Base-by-base conservation (phyloP, 2,113 vertebrate species). In the Gila orcuttii region DNA sequence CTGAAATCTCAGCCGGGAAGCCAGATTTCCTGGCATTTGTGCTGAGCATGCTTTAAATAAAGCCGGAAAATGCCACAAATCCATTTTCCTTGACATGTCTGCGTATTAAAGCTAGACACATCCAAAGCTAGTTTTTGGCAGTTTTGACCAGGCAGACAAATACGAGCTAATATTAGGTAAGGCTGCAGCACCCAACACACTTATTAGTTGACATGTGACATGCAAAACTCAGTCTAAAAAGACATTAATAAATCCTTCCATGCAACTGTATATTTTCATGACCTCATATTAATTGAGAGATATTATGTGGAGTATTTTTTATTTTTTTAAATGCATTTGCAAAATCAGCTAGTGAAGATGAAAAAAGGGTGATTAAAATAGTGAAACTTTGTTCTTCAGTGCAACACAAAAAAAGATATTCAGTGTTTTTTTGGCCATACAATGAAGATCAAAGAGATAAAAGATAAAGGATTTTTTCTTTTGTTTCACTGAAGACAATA, bases 81-180 rank as follows among this genome's bases (percentile, higher is more conserved):
- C 21, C 25, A 74, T 83, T 74, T 73, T 33, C 6, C 13, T 52
- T n/a, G 82, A 42, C 59, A 42, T 60, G 33, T 74, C 68, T 84
- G 17, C 13, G 19, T 73, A 36, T 82, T 57, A 42, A 57, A n/a
- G 45, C 66, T 57, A 36, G 45, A 60, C 50, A 47, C 62, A 83
- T 39, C 31, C 52, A 78, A 78, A 36, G 52, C 71, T 28, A 17
- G 71, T 74, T 74, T 47, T 45, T 74, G 71, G 42, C 71, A 74
- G 23, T 74, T 74, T 74, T 74, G 71, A 74, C 23, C 23, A 8
- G 42, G 10, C 33, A 21, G 36, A 73, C 69, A 73, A n/a, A 73
- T 45, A 73, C n/a, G 42, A n/a, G 21, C 69, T n/a, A 36, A 11
- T n/a, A 73, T 13, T 42, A 45, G 36, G 69, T 1, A 71, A 23